Evolutionary conservation across 2,888 invertebrate genomes (phyloP), one percentile per base, ranked within the genome.

Genomic region (Orthonevra nobilis): DNA sequence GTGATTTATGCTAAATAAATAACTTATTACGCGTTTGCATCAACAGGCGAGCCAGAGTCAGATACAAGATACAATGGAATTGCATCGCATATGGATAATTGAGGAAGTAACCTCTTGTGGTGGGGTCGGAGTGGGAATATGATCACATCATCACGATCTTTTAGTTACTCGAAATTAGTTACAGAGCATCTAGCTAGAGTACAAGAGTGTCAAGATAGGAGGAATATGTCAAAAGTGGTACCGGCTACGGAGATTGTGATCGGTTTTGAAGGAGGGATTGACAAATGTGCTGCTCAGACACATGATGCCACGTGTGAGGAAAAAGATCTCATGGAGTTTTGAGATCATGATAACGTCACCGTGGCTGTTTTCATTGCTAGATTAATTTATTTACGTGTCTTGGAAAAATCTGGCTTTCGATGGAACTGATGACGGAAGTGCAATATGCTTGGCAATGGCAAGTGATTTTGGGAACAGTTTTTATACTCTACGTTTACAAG

Each of bases 91-190:
- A 32, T 54, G 30, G 38, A 61, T 72, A 72, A 72, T 72, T 72
- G 70, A 72, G 70, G 70, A 72, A 72, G 26, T 63, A 46, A 72
- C 63, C 70, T 63, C 63, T 72, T 72, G 70, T 46, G 14, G 36
- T 32, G 23, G 26, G 34, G 32, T 6, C 3, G 12, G 54, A 5
- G 36, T 40, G 7, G 7, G 40, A 12, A 52, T 36, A 36, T 10
- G 54, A 54, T 54, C 54, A 14, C 14, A 9, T 52, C 12, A 34
- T 52, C 52, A 54, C 38, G 54, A 28, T 54, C 28, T 17, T 28
- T 42, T 7, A 2, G 42, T 23, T 42, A 23, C 5, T 23, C 5
- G 23, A 5, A 20, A 40, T 17, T n/a, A 19, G 19, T 19, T 4
- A 1, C 19, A 19, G 40, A 40, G 40, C 19, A 36, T 36, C 2